These are phyloP conservation scores for Pseudorhombus dupliciocellatus DNA, from an alignment of 2,113 vertebrate species.

Conservation along the genomic window DNA sequence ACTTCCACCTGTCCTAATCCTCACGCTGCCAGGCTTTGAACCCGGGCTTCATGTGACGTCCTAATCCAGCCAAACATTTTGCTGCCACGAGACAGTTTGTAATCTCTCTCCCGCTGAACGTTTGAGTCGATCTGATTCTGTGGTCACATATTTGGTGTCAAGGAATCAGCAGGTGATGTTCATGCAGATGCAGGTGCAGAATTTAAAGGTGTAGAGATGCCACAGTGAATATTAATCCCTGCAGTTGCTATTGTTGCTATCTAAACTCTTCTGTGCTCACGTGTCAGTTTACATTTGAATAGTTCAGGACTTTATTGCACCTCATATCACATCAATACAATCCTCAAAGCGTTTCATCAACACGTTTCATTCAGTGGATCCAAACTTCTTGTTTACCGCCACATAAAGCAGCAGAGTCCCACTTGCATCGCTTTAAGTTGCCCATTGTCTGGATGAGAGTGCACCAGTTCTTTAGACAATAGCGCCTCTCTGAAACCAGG, in stretches of 20 bases:
- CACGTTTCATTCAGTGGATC: conserved; percentile 36
- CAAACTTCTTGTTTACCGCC: conserved; percentile 38
- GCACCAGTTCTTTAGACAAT: conserved; percentile 75
- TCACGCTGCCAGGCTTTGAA: conserved; percentile 45
- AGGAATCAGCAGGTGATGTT: not conserved
- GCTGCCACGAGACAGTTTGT: conserved; percentile 40
- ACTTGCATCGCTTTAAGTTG: conserved; percentile 62
- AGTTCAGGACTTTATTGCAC: conserved; percentile 1
- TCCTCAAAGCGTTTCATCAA: conserved; percentile 5
- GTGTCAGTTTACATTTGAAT: no score
- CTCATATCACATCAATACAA: conserved; percentile 28
- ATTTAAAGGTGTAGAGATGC: not conserved
- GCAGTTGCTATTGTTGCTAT: no score
- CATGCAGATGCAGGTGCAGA: not conserved
- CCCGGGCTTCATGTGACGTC: conserved; percentile 56
- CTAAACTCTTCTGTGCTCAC: no score
- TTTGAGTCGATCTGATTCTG: conserved; percentile 39
- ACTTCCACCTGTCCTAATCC: conserved; percentile 46
- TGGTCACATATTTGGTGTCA: not conserved
- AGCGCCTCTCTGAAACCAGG: conserved; percentile 67
- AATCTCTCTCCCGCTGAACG: conserved; percentile 41
- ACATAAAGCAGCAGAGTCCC: conserved; percentile 37
- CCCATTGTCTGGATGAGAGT: conserved; percentile 70
- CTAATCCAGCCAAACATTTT: conserved; percentile 69
- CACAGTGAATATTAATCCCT: no score